A percentile compares a stretch with the other conserved stretches of the same genome.
phyloP scores from a whole-genome alignment of 2,113 vertebrate genomes.

The Perca flavescens region DNA sequence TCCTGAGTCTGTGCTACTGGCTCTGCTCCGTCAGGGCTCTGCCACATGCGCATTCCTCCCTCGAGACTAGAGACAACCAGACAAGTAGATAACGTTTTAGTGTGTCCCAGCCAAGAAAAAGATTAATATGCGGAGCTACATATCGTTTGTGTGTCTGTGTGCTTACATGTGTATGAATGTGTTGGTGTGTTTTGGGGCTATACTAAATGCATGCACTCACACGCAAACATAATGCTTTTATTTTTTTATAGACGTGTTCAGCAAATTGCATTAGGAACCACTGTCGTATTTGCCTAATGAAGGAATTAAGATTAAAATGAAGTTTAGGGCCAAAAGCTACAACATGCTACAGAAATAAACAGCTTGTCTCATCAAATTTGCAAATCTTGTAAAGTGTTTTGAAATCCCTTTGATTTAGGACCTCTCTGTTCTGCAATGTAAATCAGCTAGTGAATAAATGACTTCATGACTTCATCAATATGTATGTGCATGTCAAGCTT shows the following conservation, averaged over 20 bases:
- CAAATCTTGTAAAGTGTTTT: conserved; percentile 70
- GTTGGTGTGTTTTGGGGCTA: conserved; percentile 36
- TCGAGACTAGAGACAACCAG: conserved; percentile 51
- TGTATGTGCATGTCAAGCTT: conserved; percentile 66
- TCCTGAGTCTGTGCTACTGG: conserved; percentile 45
- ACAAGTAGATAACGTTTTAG: conserved; percentile 64
- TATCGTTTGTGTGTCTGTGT: conserved; percentile 34
- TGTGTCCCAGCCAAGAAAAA: conserved; percentile 40
- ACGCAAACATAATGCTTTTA: conserved; percentile 34
- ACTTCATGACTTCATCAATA: conserved; percentile 77
- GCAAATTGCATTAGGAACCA: conserved; percentile 62
- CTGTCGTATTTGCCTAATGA: conserved; percentile 61
- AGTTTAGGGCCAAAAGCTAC: conserved; percentile 68
- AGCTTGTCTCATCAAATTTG: conserved; percentile 74
- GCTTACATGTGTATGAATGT: conserved; percentile 35
- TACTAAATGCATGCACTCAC: conserved; percentile 40
- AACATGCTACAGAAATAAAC: conserved; percentile 65
- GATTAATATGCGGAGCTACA: conserved; percentile 51
- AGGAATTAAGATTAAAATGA: conserved; percentile 71
- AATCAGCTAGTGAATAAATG: conserved; percentile 79
- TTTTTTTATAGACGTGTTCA: conserved; percentile 48
- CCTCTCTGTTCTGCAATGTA: conserved; percentile 67
- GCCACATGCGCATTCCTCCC: conserved; percentile 48
- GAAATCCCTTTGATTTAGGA: conserved; percentile 72
- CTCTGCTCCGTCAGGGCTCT: conserved; percentile 42